Conservation (phyloP, 2,888 invertebrate species). For the Mesochorus sp. region DNA sequence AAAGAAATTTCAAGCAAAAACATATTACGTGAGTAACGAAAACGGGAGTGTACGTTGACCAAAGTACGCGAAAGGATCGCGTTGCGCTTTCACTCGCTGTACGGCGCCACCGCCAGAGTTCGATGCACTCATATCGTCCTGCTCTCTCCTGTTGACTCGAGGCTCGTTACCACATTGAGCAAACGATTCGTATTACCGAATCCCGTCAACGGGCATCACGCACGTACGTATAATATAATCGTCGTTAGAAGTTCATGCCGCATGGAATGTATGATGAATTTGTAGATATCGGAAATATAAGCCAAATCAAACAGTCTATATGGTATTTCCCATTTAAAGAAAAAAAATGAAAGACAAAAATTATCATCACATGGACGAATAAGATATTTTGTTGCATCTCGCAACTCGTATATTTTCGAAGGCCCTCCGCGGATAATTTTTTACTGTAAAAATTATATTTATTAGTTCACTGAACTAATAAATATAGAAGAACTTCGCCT, state of each 20-base stretch:
- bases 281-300: too few relatives aligned
- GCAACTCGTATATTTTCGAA: too few relatives aligned
- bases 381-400: too few relatives aligned
- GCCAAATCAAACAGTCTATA: too few relatives aligned
- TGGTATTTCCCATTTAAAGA: too few relatives aligned
- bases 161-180: conserved; percentile 35
- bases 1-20: conserved; percentile 2
- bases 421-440: too few relatives aligned
- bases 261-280: too few relatives aligned
- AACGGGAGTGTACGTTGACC: conserved; percentile 34
- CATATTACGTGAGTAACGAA: conserved; percentile 2
- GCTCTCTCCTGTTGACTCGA: neutral
- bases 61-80: conserved; percentile 25
- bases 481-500: too few relatives aligned
- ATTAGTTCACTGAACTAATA: too few relatives aligned
- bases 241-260: neutral
- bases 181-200: conserved; percentile 28
- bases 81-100: conserved; percentile 47
- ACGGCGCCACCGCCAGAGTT: conserved; percentile 30
- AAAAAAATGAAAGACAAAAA: too few relatives aligned
- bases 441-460: too few relatives aligned
- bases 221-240: neutral
- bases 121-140: conserved; percentile 35
- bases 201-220: neutral
- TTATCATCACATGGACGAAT: too few relatives aligned